Evolutionary conservation across 2,113 vertebrate species (phyloP).

Genomic region (Neolamprologus kungweensis): DNA sequence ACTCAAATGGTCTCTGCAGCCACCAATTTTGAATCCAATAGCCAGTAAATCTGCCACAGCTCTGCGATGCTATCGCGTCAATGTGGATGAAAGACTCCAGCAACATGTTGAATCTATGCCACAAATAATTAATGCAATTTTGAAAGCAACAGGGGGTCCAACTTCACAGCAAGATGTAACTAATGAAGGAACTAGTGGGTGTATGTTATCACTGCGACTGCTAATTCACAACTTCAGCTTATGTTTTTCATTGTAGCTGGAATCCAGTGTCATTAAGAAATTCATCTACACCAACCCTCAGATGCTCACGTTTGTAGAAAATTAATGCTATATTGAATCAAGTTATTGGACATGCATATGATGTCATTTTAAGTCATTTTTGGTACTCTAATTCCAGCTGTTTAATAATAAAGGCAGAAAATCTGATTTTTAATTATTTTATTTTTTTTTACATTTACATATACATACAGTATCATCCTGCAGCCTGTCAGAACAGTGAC

Average conservation of each 20-base stretch:
- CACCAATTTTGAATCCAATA: not conserved
- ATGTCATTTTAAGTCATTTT: not conserved
- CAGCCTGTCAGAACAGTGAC: not conserved
- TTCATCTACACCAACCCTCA: not conserved
- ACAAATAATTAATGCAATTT: not conserved
- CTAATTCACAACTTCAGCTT: not conserved
- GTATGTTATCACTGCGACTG: not conserved
- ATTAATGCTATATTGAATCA: not conserved
- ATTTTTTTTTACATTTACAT: not conserved
- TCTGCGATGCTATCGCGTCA: not conserved
- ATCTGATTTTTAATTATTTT: not conserved
- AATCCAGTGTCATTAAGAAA: not conserved
- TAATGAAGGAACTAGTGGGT: not conserved
- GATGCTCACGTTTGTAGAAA: not conserved
- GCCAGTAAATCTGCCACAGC: not conserved
- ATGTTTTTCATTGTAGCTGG: not conserved
- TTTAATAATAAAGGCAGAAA: not conserved
- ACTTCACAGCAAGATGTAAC: not conserved
- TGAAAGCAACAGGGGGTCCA: not conserved
- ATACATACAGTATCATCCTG: not conserved
- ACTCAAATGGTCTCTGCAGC: not conserved
- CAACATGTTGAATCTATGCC: not conserved
- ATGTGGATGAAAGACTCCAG: not conserved
- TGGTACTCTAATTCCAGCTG: not conserved
- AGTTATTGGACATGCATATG: not conserved